A percentile compares a stretch with the other conserved stretches of the same genome.
Conservation (phyloP, 1,140 invertebrate species). For the Lepidurus arcticus region DNA sequence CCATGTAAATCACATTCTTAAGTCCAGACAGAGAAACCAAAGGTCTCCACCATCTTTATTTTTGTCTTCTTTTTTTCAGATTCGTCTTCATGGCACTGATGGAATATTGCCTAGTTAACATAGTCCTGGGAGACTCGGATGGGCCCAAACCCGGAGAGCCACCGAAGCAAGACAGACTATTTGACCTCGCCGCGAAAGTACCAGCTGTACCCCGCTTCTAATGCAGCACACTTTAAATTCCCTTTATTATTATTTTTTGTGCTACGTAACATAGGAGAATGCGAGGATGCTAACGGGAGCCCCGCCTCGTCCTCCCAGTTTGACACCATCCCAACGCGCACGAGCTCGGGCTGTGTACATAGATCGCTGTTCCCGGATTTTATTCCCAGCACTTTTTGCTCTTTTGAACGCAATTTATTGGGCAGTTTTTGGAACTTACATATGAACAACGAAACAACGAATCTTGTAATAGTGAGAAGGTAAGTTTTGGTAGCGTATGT, state of each 20-base stretch:
- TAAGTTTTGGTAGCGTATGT: neutral
- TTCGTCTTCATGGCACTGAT: constrained; percentile 90
- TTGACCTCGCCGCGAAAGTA: constrained; percentile 50
- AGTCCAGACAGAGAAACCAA: neutral
- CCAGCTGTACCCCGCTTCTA: constrained; percentile 33
- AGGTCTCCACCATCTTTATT: constrained; percentile 9
- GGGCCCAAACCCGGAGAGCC: constrained; percentile 40
- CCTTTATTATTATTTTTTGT: constrained; percentile 31
- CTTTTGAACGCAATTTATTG: constrained; percentile 81
- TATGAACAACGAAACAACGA: constrained; percentile 28
- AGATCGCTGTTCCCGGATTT: constrained; percentile 74
- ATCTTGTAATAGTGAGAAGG: neutral
- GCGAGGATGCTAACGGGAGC: constrained; percentile 50
- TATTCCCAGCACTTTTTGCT: constrained; percentile 79
- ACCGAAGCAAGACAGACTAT: constrained; percentile 52
- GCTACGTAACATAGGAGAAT: constrained; percentile 46
- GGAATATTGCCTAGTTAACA: constrained; percentile 89
- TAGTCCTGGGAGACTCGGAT: constrained; percentile 70
- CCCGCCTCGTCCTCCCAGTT: constrained; percentile 45
- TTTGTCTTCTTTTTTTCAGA: constrained; percentile 42
- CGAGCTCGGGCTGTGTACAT: constrained; percentile 67
- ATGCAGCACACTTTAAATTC: neutral
- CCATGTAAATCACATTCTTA: constrained; percentile 54
- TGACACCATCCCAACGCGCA: constrained; percentile 39
- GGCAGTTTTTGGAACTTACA: constrained; percentile 73